These are phyloP conservation scores for Agrilus cyanescens DNA, from an alignment of 2,888 invertebrate species.

Conservation along the genomic window DNA sequence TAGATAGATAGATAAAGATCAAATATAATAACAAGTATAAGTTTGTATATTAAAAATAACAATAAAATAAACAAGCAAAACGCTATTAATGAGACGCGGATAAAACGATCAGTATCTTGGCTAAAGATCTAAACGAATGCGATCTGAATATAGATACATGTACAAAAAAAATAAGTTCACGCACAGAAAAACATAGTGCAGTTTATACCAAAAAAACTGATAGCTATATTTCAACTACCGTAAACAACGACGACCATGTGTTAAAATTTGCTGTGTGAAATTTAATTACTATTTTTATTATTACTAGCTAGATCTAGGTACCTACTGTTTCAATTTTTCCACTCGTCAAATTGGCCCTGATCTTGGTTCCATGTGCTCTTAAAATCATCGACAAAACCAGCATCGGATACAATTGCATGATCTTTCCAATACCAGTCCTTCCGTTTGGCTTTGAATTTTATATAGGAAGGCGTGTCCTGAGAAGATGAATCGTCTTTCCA, in stretches of 20 bases:
- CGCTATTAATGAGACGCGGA: too few species aligned
- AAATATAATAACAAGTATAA: too few species aligned
- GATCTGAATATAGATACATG: conserved; percentile 3
- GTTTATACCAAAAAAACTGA: conserved; percentile 11
- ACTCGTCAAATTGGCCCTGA: conserved; percentile 23
- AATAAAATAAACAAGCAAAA: too few species aligned
- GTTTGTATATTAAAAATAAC: too few species aligned
- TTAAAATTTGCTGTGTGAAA: conserved; percentile 26
- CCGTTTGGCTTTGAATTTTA: conserved; percentile 57
- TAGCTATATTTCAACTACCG: conserved; percentile 4
- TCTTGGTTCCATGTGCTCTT: conserved; percentile 15
- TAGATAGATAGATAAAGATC: too few species aligned
- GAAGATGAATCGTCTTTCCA: conserved; percentile 41
- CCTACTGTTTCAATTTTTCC: conserved; percentile 29
- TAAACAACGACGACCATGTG: background rate
- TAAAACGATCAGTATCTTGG: background rate
- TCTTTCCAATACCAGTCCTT: conserved; percentile 61
- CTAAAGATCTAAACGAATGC: too few species aligned
- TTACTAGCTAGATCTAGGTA: conserved; percentile 9
- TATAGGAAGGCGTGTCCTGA: conserved; percentile 31
- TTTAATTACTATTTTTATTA: conserved; percentile 14
- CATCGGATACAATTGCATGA: conserved; percentile 16
- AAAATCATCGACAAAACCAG: conserved; percentile 7
- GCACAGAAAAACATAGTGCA: conserved; percentile 10
- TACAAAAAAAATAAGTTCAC: background rate